Evolutionary conservation across 2,113 vertebrate genomes (phyloP).

Genomic region (Semicossyphus pulcher): DNA sequence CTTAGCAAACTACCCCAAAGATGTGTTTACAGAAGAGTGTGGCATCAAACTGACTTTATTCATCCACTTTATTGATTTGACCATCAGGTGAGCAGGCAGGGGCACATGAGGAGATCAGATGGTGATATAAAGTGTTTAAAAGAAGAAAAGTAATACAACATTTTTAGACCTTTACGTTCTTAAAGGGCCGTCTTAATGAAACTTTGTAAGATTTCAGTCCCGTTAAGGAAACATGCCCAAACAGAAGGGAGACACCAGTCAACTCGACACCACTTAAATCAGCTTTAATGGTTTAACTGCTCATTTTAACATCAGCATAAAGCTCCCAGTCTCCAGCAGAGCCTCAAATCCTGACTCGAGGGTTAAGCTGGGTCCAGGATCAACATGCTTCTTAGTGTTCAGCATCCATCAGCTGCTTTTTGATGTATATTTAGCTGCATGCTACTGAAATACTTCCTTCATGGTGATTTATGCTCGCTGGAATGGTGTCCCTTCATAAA

Average conservation of each 20-base stretch:
- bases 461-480: conserved; percentile 53
- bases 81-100: no score
- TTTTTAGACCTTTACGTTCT: no score
- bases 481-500: conserved; percentile 39
- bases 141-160: no score
- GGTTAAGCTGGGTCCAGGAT: conserved; percentile 67
- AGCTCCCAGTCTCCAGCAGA: conserved; percentile 38
- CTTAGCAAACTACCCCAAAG: neutral
- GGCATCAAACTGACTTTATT: neutral
- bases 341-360: conserved; percentile 43
- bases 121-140: no score
- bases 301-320: conserved; percentile 55
- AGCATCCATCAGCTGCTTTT: conserved; percentile 70
- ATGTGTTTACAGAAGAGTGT: neutral
- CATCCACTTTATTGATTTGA: no score
- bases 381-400: conserved; percentile 72
- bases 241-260: conserved; percentile 48
- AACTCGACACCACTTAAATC: conserved; percentile 50
- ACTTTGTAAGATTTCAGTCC: no score
- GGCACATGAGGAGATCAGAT: no score
- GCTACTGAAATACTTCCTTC: conserved; percentile 54
- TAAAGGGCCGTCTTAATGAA: no score
- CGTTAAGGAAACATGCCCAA: no score
- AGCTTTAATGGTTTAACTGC: conserved; percentile 53
- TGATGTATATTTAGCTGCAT: conserved; percentile 81